Percentiles rank a stretch among this genome's conserved stretches.
Conservation (phyloP, 2,797 vertebrate species). For the Limosa lapponica region DNA sequence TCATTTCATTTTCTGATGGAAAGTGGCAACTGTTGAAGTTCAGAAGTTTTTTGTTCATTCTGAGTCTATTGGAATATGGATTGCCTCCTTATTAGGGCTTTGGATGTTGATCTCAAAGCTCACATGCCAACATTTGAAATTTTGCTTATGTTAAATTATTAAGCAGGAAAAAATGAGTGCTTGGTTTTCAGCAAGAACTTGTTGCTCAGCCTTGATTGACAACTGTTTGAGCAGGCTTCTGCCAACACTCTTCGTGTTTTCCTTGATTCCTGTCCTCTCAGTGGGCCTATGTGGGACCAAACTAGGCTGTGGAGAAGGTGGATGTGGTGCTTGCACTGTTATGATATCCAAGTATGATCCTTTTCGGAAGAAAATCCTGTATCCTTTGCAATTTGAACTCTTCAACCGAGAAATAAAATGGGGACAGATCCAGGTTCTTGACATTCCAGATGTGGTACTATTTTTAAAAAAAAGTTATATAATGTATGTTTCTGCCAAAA, state of each 20-base stretch:
- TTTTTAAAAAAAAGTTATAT: not conserved
- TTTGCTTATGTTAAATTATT: not conserved
- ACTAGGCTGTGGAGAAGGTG: constrained; percentile 94
- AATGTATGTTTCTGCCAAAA: not conserved
- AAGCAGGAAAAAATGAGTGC: not conserved
- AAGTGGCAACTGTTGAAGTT: not conserved
- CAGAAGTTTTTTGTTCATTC: not conserved
- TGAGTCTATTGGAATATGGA: not conserved
- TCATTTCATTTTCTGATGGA: not conserved
- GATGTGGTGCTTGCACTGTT: constrained; percentile 95
- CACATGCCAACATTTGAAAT: not conserved
- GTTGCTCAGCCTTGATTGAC: not conserved
- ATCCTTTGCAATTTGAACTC: constrained; percentile 81
- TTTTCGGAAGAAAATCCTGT: constrained; percentile 83
- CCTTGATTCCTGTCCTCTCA: constrained; percentile 79
- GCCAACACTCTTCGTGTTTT: not conserved
- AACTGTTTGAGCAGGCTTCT: not conserved
- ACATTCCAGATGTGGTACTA: not conserved
- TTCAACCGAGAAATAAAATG: not conserved
- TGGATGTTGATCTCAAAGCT: not conserved
- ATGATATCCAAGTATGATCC: constrained; percentile 90
- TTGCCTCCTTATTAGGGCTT: not conserved
- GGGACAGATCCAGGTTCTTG: not conserved
- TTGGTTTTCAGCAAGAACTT: not conserved
- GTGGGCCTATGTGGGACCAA: constrained; percentile 94